Conservation (phyloP, 2,888 invertebrate genomes). For the Lymantria monacha region DNA sequence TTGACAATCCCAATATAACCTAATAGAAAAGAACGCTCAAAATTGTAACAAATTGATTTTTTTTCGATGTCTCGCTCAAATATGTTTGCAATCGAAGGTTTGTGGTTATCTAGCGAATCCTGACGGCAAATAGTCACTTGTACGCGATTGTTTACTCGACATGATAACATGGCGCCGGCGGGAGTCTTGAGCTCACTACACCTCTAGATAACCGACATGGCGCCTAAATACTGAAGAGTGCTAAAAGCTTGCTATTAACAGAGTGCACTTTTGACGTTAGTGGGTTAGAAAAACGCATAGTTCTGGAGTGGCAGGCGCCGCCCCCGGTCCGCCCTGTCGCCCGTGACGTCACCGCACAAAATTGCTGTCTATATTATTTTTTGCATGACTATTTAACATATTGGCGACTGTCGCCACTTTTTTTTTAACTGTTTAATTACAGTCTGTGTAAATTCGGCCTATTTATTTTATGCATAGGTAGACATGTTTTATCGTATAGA, state of each 20-base stretch:
- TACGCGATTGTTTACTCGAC: slow-evolving; percentile 69
- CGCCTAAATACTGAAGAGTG: slow-evolving; percentile 57
- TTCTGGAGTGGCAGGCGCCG: slow-evolving; percentile 63
- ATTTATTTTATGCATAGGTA: slow-evolving; percentile 57
- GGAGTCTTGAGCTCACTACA: slow-evolving; percentile 51
- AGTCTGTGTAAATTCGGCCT: slow-evolving; percentile 64
- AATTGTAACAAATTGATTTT: slow-evolving; percentile 21
- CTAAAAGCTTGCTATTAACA: slow-evolving; percentile 73
- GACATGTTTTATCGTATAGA: slow-evolving; percentile 40
- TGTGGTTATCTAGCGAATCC: slow-evolving; percentile 65
- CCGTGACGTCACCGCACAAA: slow-evolving; percentile 73
- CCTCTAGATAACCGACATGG: slow-evolving; percentile 62
- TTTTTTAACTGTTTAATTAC: slow-evolving; percentile 69
- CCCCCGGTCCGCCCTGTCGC: slow-evolving; percentile 76
- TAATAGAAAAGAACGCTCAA: slow-evolving; percentile 19
- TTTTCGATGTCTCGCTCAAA: slow-evolving; percentile 32
- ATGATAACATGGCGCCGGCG: slow-evolving; percentile 79
- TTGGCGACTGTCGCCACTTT: slow-evolving; percentile 79
- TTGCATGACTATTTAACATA: slow-evolving; percentile 71
- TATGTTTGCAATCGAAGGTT: slow-evolving; percentile 42
- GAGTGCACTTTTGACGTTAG: slow-evolving; percentile 61
- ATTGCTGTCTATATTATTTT: slow-evolving; percentile 64
- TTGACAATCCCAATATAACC: slow-evolving; percentile 8
- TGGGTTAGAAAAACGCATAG: slow-evolving; percentile 46
- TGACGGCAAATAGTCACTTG: slow-evolving; percentile 74